A percentile compares a stretch with the other conserved stretches of the same genome.
These are phyloP conservation scores for Eupelmus urozonus DNA, from an alignment of 2,888 invertebrate species.

Conservation along the genomic window DNA sequence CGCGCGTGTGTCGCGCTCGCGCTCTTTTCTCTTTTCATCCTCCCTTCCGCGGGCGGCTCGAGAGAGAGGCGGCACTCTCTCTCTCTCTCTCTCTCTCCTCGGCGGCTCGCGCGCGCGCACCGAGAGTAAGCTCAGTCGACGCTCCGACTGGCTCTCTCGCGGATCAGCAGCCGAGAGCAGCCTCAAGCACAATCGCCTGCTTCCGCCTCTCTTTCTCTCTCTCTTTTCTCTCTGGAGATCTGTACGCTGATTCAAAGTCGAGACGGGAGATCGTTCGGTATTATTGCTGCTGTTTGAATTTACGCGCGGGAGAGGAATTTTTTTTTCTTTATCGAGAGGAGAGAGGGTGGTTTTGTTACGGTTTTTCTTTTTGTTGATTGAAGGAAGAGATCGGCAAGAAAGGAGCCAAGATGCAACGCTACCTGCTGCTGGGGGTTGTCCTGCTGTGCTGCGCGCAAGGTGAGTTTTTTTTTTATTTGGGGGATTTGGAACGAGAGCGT, in stretches of 20 bases:
- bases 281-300: neutral
- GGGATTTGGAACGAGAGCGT: too few relatives aligned
- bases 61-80: conserved; percentile 54
- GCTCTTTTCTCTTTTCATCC: conserved; percentile 62
- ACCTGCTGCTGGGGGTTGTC: conserved; percentile 69
- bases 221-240: neutral
- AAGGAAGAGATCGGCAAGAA: neutral
- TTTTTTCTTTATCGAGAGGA: neutral
- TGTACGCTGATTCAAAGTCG: neutral
- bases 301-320: neutral
- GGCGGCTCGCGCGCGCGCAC: neutral
- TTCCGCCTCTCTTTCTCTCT: neutral
- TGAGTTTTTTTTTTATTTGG: conserved; percentile 61
- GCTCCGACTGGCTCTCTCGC: conserved; percentile 27
- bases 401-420: conserved; percentile 69
- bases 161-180: neutral
- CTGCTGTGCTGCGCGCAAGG: conserved; percentile 73
- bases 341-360: neutral
- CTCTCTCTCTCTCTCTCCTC: conserved; percentile 60
- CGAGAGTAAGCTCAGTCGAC: conserved; percentile 29
- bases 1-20: conserved; percentile 5
- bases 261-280: neutral
- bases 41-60: conserved; percentile 35
- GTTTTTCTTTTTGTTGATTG: neutral
- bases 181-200: neutral